Evolutionary conservation across 2,113 vertebrate genomes (phyloP).

Genomic region (Perca flavescens): DNA sequence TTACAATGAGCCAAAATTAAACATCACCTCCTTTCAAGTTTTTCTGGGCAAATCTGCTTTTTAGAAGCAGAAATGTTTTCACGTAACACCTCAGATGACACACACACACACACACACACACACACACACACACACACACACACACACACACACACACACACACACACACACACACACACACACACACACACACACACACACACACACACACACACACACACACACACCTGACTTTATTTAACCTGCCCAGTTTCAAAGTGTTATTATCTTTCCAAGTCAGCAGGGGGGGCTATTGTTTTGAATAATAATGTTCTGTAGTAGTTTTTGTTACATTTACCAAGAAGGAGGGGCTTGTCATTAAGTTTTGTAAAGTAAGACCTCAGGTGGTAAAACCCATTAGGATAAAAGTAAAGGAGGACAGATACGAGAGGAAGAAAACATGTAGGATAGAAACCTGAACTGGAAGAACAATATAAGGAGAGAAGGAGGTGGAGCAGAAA

Average conservation of each 20-base stretch:
- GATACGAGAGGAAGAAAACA: slow-evolving; percentile 25
- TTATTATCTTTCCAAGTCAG: slow-evolving; percentile 28
- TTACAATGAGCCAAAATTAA: background rate
- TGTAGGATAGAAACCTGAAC: slow-evolving; percentile 11
- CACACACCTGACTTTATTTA: background rate
- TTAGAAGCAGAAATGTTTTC: background rate
- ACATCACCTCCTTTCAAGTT: background rate
- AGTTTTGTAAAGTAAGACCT: slow-evolving; percentile 67
- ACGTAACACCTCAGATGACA: background rate
- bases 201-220: background rate
- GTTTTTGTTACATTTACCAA: slow-evolving; percentile 33
- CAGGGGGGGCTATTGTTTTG: slow-evolving; percentile 74
- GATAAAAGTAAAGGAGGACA: slow-evolving; percentile 48
- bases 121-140: background rate
- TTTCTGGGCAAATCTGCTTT: background rate
- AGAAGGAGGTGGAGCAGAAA: slow-evolving; percentile 15
- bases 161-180: background rate
- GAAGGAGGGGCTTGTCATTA: slow-evolving; percentile 41
- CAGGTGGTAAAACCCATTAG: slow-evolving; percentile 67
- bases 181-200: no score
- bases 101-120: no score
- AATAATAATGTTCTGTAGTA: slow-evolving; percentile 29
- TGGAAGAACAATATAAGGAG: slow-evolving; percentile 8
- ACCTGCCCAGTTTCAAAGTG: background rate
- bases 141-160: no score